Base-by-base conservation (phyloP, 2,888 invertebrate species). In the Apantesis nais region DNA sequence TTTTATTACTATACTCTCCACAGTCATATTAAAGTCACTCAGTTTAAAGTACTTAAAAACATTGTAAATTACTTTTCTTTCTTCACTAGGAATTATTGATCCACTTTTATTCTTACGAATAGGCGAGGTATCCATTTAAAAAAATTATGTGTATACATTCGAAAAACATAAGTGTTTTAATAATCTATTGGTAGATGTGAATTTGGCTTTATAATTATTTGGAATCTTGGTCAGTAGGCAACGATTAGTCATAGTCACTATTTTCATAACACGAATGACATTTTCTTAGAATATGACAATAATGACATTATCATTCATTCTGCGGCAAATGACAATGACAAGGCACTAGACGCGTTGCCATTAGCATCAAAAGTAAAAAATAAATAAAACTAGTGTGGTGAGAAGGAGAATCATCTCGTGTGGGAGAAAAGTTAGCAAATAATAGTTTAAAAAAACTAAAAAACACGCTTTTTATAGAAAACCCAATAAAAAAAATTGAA, bases 11-110 rank as follows among this genome's bases (percentile, higher is more conserved):
- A n/a, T 73, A 62, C 70, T 70, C 58, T 75, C 70, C 68, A 71
- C 63, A 73, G 72, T 76, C 58, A 68, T 44, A 70, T 76, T 76
- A 66, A 68, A 68, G 66, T 71, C 67, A 66, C 37, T 37, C 67
- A 41, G 62, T 66, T 66, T 71, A 63, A 67, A 71, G 29, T 67
- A 71, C 58, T 71, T 71, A 44, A 60, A 71, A 67, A 71, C 58
- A 69, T 69, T 60, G 25, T 69, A 69, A 69, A 69, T 69, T 37
- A 69, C 60, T 69, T 44, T 55, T 58, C 44, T 67, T 63, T 71
- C 63, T 58, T 67, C 67, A 63, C 60, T 58, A 67, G 55, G 67
- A 37, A 71, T 71, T 55, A 70, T 55, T 37, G 71, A 67, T 55
- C 67, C 67, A 71, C 71, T 67, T 71, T 67, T 58, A 71, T 67